A percentile compares a stretch with the other conserved stretches of the same genome.
phyloP scores from a whole-genome alignment of 1,140 invertebrate genomes.

The Pogonomyrmex barbatus region DNA sequence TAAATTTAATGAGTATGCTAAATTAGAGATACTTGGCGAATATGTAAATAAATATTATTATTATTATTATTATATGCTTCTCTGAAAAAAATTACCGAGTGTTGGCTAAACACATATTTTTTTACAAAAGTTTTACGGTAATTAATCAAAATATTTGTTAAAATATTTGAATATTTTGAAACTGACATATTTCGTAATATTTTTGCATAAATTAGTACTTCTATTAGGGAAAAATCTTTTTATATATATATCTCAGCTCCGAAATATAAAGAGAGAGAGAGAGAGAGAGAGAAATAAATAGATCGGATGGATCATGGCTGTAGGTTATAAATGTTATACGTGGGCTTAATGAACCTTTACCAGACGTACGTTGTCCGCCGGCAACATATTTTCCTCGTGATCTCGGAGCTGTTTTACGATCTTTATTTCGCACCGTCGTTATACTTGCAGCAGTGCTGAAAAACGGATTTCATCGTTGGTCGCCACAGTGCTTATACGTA shows the following conservation, averaged over 20 bases:
- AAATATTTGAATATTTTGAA: constrained; percentile 25
- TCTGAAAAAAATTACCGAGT: background rate
- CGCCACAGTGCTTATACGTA: constrained; percentile 53
- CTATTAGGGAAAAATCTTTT: background rate
- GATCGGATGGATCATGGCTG: background rate
- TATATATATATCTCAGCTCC: background rate
- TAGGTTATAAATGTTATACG: constrained; percentile 16
- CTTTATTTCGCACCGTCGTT: constrained; percentile 63
- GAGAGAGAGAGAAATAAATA: background rate
- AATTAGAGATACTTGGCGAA: background rate
- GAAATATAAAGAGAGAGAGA: background rate
- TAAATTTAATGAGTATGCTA: background rate
- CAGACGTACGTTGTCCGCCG: constrained; percentile 57
- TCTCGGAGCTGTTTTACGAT: constrained; percentile 57
- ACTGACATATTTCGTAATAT: background rate
- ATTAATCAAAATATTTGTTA: background rate
- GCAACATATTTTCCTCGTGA: constrained; percentile 35
- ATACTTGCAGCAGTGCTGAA: constrained; percentile 64
- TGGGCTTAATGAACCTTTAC: constrained; percentile 66
- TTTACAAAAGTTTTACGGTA: background rate
- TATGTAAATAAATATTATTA: background rate
- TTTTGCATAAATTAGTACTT: background rate
- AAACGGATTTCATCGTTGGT: constrained; percentile 68
- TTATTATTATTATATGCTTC: background rate
- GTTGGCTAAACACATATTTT: background rate